These are phyloP conservation scores for Arctocebus calabarensis DNA, from an alignment of 2,797 vertebrate species.

Conservation along the genomic window DNA sequence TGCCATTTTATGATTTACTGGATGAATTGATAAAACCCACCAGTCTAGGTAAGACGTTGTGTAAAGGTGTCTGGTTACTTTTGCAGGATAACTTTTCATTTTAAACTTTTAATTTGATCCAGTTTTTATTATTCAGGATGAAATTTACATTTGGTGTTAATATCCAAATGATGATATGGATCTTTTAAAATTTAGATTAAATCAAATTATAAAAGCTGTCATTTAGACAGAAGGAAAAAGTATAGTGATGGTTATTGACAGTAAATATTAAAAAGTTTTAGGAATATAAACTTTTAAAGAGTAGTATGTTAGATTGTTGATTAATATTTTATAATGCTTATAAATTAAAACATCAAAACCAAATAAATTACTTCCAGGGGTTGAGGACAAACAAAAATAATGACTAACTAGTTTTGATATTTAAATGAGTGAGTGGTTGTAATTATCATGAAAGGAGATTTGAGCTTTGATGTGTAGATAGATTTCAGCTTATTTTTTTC, in stretches of 20 bases:
- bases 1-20: conserved; percentile 98
- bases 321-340: conserved; percentile 52
- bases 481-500: conserved; percentile 56
- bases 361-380: conserved; percentile 25
- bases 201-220: conserved; percentile 43
- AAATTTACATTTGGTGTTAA: conserved; percentile 53
- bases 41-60: conserved; percentile 94
- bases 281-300: conserved; percentile 35
- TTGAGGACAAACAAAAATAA: conserved; percentile 56
- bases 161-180: conserved; percentile 3
- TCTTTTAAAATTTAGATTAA: conserved; percentile 56
- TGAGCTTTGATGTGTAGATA: conserved; percentile 63
- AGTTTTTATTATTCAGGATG: conserved; percentile 66
- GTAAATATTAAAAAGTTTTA: conserved; percentile 61
- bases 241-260: neutral
- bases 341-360: conserved; percentile 56
- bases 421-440: conserved; percentile 66
- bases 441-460: conserved; percentile 54
- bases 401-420: conserved; percentile 49
- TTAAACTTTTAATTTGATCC: conserved; percentile 60
- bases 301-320: conserved; percentile 34
- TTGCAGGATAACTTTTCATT: neutral
- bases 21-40: conserved; percentile 99
- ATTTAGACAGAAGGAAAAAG: conserved; percentile 45
- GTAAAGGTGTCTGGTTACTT: conserved; percentile 40